Conservation (phyloP, 2,888 invertebrate genomes). For the Bellardia pandia region DNA sequence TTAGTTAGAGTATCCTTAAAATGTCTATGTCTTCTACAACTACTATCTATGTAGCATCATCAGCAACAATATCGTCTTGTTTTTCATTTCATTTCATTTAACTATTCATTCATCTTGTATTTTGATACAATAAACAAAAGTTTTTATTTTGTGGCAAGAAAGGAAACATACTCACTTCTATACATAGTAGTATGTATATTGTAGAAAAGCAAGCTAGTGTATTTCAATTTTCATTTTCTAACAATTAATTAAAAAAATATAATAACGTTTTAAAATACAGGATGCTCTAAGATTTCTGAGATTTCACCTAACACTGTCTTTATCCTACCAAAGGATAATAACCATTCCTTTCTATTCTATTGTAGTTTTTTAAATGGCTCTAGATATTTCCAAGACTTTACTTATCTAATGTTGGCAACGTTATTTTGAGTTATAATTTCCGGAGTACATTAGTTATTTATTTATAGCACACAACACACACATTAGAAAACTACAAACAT, state of each 20-base stretch:
- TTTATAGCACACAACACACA: not conserved
- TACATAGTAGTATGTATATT: not conserved
- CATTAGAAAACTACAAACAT: conserved; percentile 16
- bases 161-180: not conserved
- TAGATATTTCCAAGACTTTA: no score
- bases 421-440: no score
- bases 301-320: no score
- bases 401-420: no score
- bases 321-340: no score
- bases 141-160: conserved; percentile 34
- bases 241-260: conserved; percentile 45
- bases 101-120: conserved; percentile 42
- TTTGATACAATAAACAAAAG: conserved; percentile 53
- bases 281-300: not conserved
- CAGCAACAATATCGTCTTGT: conserved; percentile 30
- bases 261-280: conserved; percentile 6
- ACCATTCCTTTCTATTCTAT: no score
- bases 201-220: conserved; percentile 34
- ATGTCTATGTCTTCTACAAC: not conserved
- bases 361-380: no score
- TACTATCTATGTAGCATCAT: conserved; percentile 8
- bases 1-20: not conserved
- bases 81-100: conserved; percentile 29
- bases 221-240: conserved; percentile 36
- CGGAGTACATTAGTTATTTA: not conserved